A percentile compares a stretch with the other conserved stretches of the same genome.
Evolutionary conservation across 30 jellyfish, hydroid and myxozoan species (phyloP).

Genomic region (Aurelia aurita complex sp. Pacific): DNA sequence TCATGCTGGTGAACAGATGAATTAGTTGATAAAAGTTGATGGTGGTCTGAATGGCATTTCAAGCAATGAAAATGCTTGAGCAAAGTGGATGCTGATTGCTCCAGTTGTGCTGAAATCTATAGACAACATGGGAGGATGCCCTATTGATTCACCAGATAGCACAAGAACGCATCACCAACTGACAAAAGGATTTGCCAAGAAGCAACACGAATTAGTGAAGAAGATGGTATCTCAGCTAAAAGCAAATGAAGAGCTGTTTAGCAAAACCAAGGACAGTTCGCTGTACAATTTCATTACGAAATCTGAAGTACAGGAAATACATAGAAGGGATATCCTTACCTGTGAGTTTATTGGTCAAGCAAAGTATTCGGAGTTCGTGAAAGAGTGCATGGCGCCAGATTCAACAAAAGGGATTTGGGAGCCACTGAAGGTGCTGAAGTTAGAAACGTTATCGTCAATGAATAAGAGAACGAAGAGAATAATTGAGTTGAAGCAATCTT

Average conservation of each 20-base stretch:
- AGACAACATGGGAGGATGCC: no score
- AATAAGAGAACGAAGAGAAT: neutral
- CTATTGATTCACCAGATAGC: neutral
- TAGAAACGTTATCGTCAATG: neutral
- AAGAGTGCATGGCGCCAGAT: no score
- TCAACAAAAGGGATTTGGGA: neutral
- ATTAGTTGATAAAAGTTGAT: slow-evolving; percentile 3
- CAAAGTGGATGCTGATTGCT: neutral
- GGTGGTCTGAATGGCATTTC: slow-evolving; percentile 28
- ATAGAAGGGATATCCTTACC: neutral
- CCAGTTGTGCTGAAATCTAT: no score
- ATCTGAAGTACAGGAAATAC: neutral
- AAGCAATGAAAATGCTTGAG: slow-evolving; percentile 13
- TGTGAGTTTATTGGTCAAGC: no score
- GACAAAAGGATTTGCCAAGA: neutral
- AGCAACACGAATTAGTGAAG: neutral
- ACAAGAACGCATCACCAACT: slow-evolving; percentile 12
- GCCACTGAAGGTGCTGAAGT: neutral
- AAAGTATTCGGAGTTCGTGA: no score
- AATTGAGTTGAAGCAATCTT: neutral
- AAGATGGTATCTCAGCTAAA: neutral
- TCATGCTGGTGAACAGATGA: slow-evolving; percentile 55
- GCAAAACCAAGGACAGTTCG: neutral
- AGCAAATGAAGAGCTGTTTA: no score
- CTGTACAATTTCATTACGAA: slow-evolving; percentile 1